Evolutionary conservation across 1,140 invertebrate genomes (phyloP).

Genomic region (Araneus ventricosus): DNA sequence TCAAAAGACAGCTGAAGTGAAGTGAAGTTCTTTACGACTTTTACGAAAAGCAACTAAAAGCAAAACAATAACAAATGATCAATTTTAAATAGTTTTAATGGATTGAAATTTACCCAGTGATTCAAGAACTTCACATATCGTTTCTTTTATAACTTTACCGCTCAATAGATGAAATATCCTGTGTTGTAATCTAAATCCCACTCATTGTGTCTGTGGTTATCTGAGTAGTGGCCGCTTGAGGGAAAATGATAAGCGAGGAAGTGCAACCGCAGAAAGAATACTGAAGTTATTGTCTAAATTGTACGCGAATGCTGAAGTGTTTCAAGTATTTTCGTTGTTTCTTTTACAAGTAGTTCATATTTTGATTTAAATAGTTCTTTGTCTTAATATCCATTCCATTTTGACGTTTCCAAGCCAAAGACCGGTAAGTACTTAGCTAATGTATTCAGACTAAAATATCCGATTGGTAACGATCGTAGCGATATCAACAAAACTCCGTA

Average conservation of each 20-base stretch:
- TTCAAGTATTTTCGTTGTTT: slow-evolving; percentile 17
- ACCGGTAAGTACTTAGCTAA: slow-evolving; percentile 16
- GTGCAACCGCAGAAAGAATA: slow-evolving; percentile 23
- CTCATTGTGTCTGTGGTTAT: slow-evolving; percentile 16
- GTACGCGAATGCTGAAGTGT: neutral
- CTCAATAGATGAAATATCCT: neutral
- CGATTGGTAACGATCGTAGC: neutral
- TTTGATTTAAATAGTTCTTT: neutral
- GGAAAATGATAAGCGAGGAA: slow-evolving; percentile 34
- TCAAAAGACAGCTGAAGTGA: neutral
- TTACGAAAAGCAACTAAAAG: neutral
- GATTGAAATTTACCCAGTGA: neutral
- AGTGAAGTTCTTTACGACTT: neutral
- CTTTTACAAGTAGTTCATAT: neutral
- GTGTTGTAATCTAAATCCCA: neutral
- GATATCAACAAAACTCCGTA: too few species aligned
- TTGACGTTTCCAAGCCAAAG: neutral
- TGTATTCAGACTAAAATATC: neutral
- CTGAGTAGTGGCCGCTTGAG: slow-evolving; percentile 8
- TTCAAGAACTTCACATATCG: neutral
- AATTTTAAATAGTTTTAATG: neutral
- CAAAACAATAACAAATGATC: neutral
- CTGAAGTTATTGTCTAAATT: slow-evolving; percentile 7
- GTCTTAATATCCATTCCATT: neutral
- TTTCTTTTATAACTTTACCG: neutral